Conservation (phyloP, 2,888 invertebrate genomes). For the Beris chalybata region DNA sequence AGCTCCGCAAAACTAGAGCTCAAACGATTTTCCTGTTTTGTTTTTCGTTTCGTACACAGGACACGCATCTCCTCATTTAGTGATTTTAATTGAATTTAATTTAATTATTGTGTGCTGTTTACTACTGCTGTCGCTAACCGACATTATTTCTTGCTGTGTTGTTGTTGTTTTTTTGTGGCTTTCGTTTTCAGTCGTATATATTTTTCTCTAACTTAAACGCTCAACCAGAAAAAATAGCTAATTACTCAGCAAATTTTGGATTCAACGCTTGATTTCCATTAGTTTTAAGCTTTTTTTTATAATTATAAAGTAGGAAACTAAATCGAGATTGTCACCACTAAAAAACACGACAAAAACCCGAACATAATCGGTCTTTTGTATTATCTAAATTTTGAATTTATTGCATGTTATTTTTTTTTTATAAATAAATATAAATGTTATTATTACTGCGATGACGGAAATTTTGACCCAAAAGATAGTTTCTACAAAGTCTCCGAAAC, state of each 20-base stretch:
- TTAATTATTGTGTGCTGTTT: no score
- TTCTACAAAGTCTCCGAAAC: no score
- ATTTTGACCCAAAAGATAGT: no score
- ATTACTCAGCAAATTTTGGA: background rate
- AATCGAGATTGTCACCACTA: background rate
- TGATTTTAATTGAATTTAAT: no score
- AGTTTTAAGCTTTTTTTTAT: background rate
- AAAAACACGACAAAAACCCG: constrained; percentile 21
- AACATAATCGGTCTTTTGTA: constrained; percentile 29
- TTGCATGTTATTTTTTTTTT: background rate
- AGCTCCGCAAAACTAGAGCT: constrained; percentile 48
- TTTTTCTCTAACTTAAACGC: background rate
- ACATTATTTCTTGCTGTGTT: background rate
- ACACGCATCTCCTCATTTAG: no score
- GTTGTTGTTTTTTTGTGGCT: background rate
- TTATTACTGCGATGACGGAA: no score
- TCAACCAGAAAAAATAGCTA: background rate
- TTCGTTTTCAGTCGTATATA: background rate
- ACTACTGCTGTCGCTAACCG: no score
- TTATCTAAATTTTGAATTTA: background rate
- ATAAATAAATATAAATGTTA: background rate
- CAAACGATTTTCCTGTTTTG: constrained; percentile 1
- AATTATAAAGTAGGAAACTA: background rate
- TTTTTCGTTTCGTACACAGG: background rate
- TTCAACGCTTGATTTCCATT: background rate